Evolutionary conservation across 2,113 vertebrate species (phyloP).

Genomic region (Cisticola juncidis): DNA sequence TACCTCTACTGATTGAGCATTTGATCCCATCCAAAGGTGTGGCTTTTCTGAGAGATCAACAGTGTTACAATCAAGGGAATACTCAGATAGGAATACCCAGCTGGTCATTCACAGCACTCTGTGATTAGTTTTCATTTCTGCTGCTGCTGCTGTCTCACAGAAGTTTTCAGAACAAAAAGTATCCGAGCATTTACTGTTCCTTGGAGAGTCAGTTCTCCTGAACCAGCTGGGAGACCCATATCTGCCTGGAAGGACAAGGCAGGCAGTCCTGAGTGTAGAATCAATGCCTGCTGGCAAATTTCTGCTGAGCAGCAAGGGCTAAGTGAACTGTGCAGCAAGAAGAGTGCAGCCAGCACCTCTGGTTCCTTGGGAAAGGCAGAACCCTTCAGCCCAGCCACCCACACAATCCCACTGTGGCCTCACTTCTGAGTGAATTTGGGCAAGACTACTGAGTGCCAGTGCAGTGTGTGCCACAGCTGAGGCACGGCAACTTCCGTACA

Average conservation of each 20-base stretch:
- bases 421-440: background rate
- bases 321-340: background rate
- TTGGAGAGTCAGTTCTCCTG: background rate
- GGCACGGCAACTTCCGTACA: background rate
- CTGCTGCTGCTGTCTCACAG: background rate
- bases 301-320: background rate
- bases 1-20: background rate
- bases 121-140: background rate
- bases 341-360: background rate
- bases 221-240: background rate
- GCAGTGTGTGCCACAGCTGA: background rate
- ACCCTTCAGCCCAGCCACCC: background rate
- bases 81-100: background rate
- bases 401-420: background rate
- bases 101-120: background rate
- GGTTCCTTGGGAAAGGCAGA: background rate
- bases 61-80: background rate
- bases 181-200: background rate
- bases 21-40: background rate
- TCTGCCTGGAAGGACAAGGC: background rate
- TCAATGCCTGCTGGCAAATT: rapidly evolving
- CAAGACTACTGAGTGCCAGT: background rate
- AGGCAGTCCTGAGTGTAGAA: background rate
- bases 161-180: background rate
- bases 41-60: background rate